A percentile compares a stretch with the other conserved stretches of the same genome.
Evolutionary conservation across 2,888 invertebrate genomes (phyloP).

Genomic region (Aplocera efformata): DNA sequence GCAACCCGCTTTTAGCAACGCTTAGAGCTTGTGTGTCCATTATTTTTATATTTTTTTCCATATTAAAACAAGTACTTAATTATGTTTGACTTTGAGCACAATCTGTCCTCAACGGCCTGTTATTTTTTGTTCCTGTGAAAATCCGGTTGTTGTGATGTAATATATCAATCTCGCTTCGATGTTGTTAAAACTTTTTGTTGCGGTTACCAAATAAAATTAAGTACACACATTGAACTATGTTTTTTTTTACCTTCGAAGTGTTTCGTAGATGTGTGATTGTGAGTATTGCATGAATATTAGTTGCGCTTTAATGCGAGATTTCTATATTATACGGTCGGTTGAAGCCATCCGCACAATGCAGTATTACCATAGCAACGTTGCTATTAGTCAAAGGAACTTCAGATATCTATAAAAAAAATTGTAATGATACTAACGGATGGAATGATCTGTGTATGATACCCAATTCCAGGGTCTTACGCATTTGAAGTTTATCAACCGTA

Average conservation of each 20-base stretch:
- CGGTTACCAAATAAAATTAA: conserved; percentile 76
- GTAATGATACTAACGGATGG: too few relatives aligned
- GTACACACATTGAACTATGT: conserved; percentile 50
- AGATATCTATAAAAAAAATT: too few relatives aligned
- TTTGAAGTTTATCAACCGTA: too few relatives aligned
- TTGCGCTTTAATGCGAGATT: conserved; percentile 17
- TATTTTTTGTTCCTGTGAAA: conserved; percentile 23
- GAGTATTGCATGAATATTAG: conserved; percentile 6
- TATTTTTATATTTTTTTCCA: conserved; percentile 37
- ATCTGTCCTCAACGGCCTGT: conserved; percentile 2
- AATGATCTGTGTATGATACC: too few relatives aligned
- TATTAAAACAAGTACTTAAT: conserved; percentile 42
- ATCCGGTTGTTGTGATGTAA: conserved; percentile 32
- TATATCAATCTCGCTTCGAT: conserved; percentile 46
- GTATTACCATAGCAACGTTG: too few relatives aligned
- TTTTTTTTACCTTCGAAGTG: conserved; percentile 39
- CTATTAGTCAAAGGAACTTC: too few relatives aligned
- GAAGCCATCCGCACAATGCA: too few relatives aligned
- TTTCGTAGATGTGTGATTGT: neutral
- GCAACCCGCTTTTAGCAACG: conserved; percentile 65
- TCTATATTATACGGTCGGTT: too few relatives aligned
- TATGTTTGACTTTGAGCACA: conserved; percentile 23
- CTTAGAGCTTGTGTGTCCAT: conserved; percentile 56
- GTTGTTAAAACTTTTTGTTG: conserved; percentile 62
- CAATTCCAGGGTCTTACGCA: too few relatives aligned